Evolutionary conservation across 2,797 vertebrate genomes (phyloP), one percentile per base, ranked within the genome.

Genomic region (Mionectes olivaceus): DNA sequence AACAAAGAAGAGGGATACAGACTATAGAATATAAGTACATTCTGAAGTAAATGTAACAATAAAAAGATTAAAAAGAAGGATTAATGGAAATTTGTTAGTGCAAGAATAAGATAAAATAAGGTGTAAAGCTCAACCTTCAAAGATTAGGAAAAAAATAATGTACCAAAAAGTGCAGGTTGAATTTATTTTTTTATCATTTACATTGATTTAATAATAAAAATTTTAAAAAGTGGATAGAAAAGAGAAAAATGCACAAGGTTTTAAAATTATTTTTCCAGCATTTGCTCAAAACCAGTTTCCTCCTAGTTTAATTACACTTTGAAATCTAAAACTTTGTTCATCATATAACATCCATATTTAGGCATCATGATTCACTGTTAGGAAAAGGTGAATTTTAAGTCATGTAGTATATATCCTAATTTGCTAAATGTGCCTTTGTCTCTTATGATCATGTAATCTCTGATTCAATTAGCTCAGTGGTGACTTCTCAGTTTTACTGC

Each of bases 351-450:
- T 87, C 43, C 68, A 55, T 94, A 89, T 77, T 90, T 67, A 94
- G 52, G 11, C n/a, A 75, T 63, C n/a, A 16, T 47, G 49, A 52
- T 96, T 97, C 69, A 77, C 30, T 94, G 25, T 68, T 95, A 50
- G 83, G 74, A 90, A 94, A 93, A 96, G 69, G 49, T 94, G 93
- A 90, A 88, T 96, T 97, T 97, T 96, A 82, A 93, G 87, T 79
- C 39, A 83, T 28, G 49, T 49, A 67, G 43, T 15, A 5, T 67
- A 64, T 87, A 83, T 81, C 76, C 89, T 96, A 84, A 97, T 98
- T 97, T 97, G 79, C 96, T 96, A 97, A 97, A 98, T 97, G 96
- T 91, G 94, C 79, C 95, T 97, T 97, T 98, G 97, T 97, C 95
- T 97, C 83, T 95, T 90, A 52, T 7, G 47, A 96, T 97, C 74